These are phyloP conservation scores for Siphlonurus alternatus DNA, from an alignment of 2,888 invertebrate genomes.

Conservation along the genomic window DNA sequence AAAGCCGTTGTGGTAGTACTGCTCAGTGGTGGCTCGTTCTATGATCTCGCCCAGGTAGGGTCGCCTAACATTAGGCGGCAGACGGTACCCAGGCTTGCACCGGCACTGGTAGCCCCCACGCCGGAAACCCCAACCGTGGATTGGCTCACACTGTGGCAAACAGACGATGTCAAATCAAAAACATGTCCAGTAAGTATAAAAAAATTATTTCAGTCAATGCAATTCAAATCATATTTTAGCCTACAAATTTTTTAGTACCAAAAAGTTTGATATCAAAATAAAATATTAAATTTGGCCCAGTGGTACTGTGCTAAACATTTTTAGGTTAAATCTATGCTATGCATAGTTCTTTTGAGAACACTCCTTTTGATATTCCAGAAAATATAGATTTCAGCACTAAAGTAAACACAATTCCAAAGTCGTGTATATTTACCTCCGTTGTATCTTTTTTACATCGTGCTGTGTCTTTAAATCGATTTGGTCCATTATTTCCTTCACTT, in stretches of 20 bases:
- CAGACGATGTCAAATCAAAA: constrained; percentile 16
- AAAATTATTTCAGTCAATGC: background rate
- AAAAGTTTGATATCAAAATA: background rate
- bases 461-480: constrained; percentile 78
- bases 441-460: constrained; percentile 81
- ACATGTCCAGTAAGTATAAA: background rate
- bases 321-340: too few relatives aligned
- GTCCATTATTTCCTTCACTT: constrained; percentile 72
- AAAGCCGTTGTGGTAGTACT: constrained; percentile 77
- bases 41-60: constrained; percentile 89
- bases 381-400: too few relatives aligned
- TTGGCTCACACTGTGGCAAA: constrained; percentile 92
- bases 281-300: background rate
- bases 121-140: constrained; percentile 90
- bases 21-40: constrained; percentile 80
- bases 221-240: too few relatives aligned
- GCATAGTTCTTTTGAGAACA: too few relatives aligned
- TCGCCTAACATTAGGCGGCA: constrained; percentile 71
- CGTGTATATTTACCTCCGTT: constrained; percentile 46
- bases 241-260: too few relatives aligned
- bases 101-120: constrained; percentile 91
- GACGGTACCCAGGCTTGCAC: constrained; percentile 73
- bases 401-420: constrained; percentile 1
- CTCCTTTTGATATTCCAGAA: background rate
- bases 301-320: too few relatives aligned